Percentiles rank a stretch among this genome's conserved stretches.
Evolutionary conservation across 30 jellyfish, hydroid and myxozoan species (phyloP).

Genomic region (Aurelia aurita): DNA sequence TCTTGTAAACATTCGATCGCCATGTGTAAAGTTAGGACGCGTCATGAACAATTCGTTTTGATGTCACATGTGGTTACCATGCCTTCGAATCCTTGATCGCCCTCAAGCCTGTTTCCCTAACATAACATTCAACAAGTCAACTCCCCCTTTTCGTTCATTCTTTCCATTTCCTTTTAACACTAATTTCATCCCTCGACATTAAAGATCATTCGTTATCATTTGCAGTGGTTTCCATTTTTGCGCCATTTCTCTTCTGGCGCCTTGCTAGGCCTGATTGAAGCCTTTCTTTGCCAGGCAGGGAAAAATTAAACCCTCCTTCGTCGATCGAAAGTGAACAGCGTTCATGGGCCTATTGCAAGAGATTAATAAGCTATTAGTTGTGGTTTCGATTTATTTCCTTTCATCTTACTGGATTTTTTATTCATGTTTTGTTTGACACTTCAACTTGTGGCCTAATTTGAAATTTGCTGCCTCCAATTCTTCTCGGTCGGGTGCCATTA

Average conservation of each 20-base stretch:
- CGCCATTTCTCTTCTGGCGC: conserved; percentile 26
- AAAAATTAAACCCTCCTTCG: no score
- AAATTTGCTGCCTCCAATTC: no score
- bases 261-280: conserved; percentile 33
- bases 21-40: conserved; percentile 57
- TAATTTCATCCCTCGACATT: no score
- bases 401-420: background rate
- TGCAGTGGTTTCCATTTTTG: conserved; percentile 64
- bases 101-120: background rate
- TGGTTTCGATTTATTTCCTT: no score
- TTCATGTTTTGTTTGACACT: background rate
- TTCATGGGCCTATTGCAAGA: background rate
- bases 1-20: conserved; percentile 41
- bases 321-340: conserved; percentile 21
- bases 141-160: no score
- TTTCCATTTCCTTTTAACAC: no score
- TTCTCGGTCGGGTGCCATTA: no score
- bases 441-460: no score
- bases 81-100: conserved; percentile 66
- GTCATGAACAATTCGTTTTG: conserved; percentile 68
- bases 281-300: conserved; percentile 1
- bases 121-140: no score
- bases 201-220: background rate
- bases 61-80: conserved; percentile 84
- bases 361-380: background rate